Evolutionary conservation across 2,797 vertebrate genomes (phyloP).

Genomic region (Lithobates sylvaticus): DNA sequence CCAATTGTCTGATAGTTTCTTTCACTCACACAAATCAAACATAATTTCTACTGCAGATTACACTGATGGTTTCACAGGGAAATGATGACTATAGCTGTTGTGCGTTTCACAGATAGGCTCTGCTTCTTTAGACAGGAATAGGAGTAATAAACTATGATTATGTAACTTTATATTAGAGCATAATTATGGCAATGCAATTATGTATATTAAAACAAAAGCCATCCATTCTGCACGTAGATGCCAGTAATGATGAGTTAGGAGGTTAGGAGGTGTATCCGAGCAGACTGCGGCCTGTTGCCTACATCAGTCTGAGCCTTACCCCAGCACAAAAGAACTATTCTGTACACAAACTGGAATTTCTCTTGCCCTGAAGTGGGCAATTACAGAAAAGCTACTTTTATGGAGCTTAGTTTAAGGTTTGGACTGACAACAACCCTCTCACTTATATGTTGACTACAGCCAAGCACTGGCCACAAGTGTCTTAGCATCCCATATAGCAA

Average conservation of each 20-base stretch:
- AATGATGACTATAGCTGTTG: no score
- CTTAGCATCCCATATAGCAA: background rate
- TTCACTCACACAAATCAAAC: no score
- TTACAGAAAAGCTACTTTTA: background rate
- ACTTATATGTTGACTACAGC: conserved; percentile 7
- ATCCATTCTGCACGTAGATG: no score
- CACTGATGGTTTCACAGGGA: no score
- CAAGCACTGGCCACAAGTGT: conserved; percentile 2
- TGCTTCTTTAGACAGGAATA: background rate
- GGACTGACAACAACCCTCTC: conserved; percentile 17
- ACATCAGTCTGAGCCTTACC: background rate
- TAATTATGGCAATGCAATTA: no score
- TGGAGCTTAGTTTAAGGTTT: background rate
- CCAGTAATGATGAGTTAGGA: background rate
- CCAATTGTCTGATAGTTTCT: no score
- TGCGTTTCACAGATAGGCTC: no score
- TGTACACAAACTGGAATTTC: background rate
- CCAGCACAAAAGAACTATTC: background rate
- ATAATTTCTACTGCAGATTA: no score
- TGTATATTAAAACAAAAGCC: no score
- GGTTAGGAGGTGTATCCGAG: background rate
- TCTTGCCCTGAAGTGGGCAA: no score
- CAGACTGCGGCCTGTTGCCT: background rate
- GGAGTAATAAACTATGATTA: background rate
- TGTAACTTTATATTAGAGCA: background rate